These are phyloP conservation scores for Drosophila mimetica DNA, from an alignment of 2,888 invertebrate genomes.

Conservation along the genomic window DNA sequence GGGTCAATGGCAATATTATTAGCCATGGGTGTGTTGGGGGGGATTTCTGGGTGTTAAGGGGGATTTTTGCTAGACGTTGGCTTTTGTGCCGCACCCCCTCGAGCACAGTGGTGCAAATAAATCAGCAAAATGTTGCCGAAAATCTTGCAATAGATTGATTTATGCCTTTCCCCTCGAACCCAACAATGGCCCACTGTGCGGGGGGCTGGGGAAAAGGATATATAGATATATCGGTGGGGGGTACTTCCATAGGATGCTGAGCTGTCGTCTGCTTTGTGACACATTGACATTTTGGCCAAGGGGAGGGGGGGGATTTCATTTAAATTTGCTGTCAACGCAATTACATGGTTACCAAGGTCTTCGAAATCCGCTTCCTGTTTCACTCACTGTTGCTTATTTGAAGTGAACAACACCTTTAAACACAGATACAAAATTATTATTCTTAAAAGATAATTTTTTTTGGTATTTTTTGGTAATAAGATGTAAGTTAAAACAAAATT, in stretches of 20 bases:
- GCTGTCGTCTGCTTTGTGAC: slow-evolving; percentile 71
- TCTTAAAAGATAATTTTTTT: no score
- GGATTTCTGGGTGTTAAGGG: background rate
- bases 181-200: slow-evolving; percentile 19
- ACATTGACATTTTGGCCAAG: slow-evolving; percentile 63
- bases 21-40: slow-evolving; percentile 41
- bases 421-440: slow-evolving; percentile 7
- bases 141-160: slow-evolving; percentile 32
- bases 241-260: slow-evolving; percentile 9
- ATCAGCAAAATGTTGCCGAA: slow-evolving; percentile 30
- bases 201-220: slow-evolving; percentile 1
- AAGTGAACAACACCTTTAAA: background rate
- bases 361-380: slow-evolving; percentile 43
- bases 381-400: slow-evolving; percentile 15
- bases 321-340: slow-evolving; percentile 80
- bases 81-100: background rate
- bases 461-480: no score
- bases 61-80: background rate
- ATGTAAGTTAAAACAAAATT: no score
- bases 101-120: slow-evolving; percentile 34
- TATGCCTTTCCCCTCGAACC: slow-evolving; percentile 18
- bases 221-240: background rate
- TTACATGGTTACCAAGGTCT: slow-evolving; percentile 60
- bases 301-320: slow-evolving; percentile 59
- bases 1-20: slow-evolving; percentile 77